These are phyloP conservation scores for Maniola jurtina DNA, from an alignment of 1,140 invertebrate genomes.

Conservation along the genomic window DNA sequence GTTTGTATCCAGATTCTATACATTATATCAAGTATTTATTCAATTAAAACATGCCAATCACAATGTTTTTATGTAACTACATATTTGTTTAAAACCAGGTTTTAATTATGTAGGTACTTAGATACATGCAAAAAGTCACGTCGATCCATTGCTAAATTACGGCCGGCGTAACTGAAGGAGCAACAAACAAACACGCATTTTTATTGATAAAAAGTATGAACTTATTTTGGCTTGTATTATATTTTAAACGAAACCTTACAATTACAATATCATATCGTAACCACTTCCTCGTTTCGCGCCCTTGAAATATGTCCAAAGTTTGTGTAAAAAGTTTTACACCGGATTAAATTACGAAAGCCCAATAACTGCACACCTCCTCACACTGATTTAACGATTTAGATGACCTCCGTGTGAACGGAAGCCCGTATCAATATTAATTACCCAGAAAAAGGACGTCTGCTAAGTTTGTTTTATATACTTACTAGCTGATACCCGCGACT, in stretches of 20 bases:
- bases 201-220: too few relatives aligned
- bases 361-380: slow-evolving; percentile 44
- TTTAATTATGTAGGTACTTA: too few relatives aligned
- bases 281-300: slow-evolving; percentile 51
- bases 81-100: too few relatives aligned
- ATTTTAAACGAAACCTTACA: slow-evolving; percentile 46
- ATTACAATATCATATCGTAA: slow-evolving; percentile 47
- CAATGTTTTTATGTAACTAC: too few relatives aligned
- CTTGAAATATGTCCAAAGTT: slow-evolving; percentile 45
- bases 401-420: slow-evolving; percentile 18
- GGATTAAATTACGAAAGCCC: slow-evolving; percentile 55
- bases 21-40: too few relatives aligned
- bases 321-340: slow-evolving; percentile 33
- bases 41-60: too few relatives aligned
- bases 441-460: not conserved
- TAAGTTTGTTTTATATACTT: not conserved
- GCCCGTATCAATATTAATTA: slow-evolving; percentile 14
- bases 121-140: too few relatives aligned
- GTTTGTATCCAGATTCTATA: too few relatives aligned
- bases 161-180: too few relatives aligned
- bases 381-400: slow-evolving; percentile 26
- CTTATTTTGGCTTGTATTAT: not conserved
- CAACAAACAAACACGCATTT: too few relatives aligned
- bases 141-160: too few relatives aligned
- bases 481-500: too few relatives aligned